Percentiles rank a stretch among this genome's conserved stretches.
These are phyloP conservation scores for Synanthedon tipuliformis DNA, from an alignment of 2,888 invertebrate genomes.

Conservation along the genomic window DNA sequence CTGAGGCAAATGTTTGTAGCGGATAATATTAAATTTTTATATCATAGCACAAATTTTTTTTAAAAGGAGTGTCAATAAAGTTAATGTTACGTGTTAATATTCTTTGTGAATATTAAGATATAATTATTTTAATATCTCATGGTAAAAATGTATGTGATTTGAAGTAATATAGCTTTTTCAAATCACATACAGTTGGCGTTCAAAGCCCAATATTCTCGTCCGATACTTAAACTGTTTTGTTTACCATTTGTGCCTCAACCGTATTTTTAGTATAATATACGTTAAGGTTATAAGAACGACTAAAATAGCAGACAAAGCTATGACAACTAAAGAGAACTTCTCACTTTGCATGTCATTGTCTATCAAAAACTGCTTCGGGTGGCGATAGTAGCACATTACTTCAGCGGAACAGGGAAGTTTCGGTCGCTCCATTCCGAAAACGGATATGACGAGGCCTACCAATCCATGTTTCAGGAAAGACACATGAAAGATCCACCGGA, in stretches of 20 bases:
- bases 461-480: conserved; percentile 92
- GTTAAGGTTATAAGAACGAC: conserved; percentile 73
- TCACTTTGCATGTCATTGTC: conserved; percentile 78
- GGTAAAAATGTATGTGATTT: too few relatives aligned
- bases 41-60: too few relatives aligned
- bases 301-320: conserved; percentile 74
- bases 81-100: too few relatives aligned
- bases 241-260: conserved; percentile 69
- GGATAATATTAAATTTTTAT: too few relatives aligned
- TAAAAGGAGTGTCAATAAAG: too few relatives aligned
- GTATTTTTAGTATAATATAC: conserved; percentile 75
- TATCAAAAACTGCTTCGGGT: conserved; percentile 79
- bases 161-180: too few relatives aligned
- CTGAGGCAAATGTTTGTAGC: too few relatives aligned
- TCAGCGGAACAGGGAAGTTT: conserved; percentile 79
- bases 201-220: too few relatives aligned
- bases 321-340: conserved; percentile 74
- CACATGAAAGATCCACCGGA: conserved; percentile 88
- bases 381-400: conserved; percentile 80
- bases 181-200: too few relatives aligned
- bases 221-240: background rate
- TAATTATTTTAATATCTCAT: too few relatives aligned
- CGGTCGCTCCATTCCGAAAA: conserved; percentile 84
- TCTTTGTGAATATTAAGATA: too few relatives aligned
- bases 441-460: conserved; percentile 82